phyloP scores from a whole-genome alignment of 2,113 vertebrate genomes.

The Corydoras maculifer region DNA sequence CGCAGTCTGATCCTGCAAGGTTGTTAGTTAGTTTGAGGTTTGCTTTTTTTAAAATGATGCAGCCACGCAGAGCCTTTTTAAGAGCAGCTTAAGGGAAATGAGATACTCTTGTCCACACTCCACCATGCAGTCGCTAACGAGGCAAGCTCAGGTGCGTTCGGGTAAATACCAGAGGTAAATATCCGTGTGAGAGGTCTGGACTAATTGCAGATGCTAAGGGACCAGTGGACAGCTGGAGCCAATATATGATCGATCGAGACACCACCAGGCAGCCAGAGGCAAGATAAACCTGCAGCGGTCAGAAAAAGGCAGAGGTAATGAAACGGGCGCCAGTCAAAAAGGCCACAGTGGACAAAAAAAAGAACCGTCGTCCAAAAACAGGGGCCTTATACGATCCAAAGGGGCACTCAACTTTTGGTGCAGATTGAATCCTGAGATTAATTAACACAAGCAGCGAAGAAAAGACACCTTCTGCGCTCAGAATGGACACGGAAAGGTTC shows the following conservation, averaged over 20 bases:
- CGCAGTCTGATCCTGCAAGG: too few species aligned
- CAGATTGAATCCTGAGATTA: conserved; percentile 10
- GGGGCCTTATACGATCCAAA: not conserved
- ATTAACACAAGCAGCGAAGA: conserved; percentile 17
- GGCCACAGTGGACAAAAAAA: conserved; percentile 2
- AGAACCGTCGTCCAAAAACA: not conserved
- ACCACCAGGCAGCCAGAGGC: conserved; percentile 68
- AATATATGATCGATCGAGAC: conserved; percentile 67
- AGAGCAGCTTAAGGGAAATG: not conserved
- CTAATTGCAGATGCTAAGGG: conserved; percentile 67
- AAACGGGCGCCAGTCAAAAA: conserved; percentile 54
- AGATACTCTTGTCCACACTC: conserved; percentile 1
- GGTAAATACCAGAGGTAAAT: conserved; percentile 24
- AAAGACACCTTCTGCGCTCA: conserved; percentile 59
- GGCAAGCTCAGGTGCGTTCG: conserved; percentile 17
- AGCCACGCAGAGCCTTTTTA: not conserved
- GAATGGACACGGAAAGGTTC: conserved; percentile 46
- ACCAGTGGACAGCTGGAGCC: conserved; percentile 66
- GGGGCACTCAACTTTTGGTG: not conserved
- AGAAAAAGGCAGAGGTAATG: conserved; percentile 71
- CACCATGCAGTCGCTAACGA: conserved; percentile 3
- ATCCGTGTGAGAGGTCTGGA: conserved; percentile 22
- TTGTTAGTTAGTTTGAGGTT: too few species aligned
- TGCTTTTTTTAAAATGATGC: not conserved
- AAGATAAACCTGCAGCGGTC: conserved; percentile 47